Evolutionary conservation across 1,140 invertebrate genomes (phyloP).

Genomic region (Melanaphis sacchari): DNA sequence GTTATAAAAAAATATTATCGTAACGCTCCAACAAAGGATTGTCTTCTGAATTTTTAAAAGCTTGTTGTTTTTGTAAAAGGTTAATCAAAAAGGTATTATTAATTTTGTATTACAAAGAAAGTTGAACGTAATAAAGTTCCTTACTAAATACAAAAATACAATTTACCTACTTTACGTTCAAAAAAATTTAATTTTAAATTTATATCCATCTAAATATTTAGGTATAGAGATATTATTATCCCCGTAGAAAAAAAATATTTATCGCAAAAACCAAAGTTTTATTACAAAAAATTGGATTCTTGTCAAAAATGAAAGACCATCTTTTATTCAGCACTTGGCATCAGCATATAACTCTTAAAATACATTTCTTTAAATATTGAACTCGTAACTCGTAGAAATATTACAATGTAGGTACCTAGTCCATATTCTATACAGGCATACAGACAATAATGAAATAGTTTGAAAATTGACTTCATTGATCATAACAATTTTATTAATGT

Average conservation of each 20-base stretch:
- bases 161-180: not conserved
- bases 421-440: not conserved
- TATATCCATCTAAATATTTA: not conserved
- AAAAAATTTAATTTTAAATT: not conserved
- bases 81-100: not conserved
- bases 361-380: not conserved
- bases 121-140: not conserved
- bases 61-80: not conserved
- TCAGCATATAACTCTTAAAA: not conserved
- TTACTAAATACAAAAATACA: not conserved
- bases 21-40: not conserved
- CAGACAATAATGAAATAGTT: not conserved
- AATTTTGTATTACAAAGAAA: not conserved
- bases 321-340: not conserved
- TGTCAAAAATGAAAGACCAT: not conserved
- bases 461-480: not conserved
- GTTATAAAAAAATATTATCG: not conserved
- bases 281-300: not conserved
- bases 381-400: not conserved
- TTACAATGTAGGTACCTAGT: not conserved
- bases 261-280: not conserved
- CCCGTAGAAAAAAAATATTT: not conserved
- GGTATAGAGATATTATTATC: not conserved
- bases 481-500: not conserved
- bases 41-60: not conserved